These are phyloP conservation scores for Julus scandinavius DNA, from an alignment of 2,888 invertebrate species.

Conservation along the genomic window DNA sequence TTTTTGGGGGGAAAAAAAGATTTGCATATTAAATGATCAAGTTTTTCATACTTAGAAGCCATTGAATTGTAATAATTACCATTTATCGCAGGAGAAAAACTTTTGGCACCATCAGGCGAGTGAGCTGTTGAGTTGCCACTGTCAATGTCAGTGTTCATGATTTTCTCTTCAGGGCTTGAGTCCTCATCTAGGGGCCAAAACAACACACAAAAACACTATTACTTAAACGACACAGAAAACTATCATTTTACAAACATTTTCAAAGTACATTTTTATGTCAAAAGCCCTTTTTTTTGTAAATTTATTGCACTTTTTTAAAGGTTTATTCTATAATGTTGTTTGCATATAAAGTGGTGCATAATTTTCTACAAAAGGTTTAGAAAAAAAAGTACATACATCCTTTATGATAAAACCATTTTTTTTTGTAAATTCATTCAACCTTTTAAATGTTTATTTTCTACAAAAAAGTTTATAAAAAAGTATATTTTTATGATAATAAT, in stretches of 20 bases:
- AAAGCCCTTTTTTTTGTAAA: background rate
- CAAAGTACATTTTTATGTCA: background rate
- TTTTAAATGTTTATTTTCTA: no score
- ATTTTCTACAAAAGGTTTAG: no score
- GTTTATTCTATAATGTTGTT: no score
- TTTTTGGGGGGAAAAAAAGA: conserved; percentile 51
- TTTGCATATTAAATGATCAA: conserved; percentile 47
- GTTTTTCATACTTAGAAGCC: background rate
- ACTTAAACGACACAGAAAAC: no score
- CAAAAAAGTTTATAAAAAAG: no score
- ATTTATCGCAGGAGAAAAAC: conserved; percentile 58
- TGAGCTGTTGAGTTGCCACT: conserved; percentile 93
- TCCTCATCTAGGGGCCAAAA: conserved; percentile 68
- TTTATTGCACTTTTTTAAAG: no score
- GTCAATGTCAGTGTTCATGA: conserved; percentile 82
- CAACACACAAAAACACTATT: background rate
- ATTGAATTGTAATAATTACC: conserved; percentile 44
- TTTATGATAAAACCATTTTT: no score
- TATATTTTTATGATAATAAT: no score
- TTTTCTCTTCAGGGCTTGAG: conserved; percentile 86
- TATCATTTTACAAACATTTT: no score
- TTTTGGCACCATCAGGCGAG: conserved; percentile 77
- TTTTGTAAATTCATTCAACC: no score
- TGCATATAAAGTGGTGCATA: no score
- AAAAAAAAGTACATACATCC: no score